phyloP scores from a whole-genome alignment of 2,113 vertebrate genomes.

The Silurus glanis region DNA sequence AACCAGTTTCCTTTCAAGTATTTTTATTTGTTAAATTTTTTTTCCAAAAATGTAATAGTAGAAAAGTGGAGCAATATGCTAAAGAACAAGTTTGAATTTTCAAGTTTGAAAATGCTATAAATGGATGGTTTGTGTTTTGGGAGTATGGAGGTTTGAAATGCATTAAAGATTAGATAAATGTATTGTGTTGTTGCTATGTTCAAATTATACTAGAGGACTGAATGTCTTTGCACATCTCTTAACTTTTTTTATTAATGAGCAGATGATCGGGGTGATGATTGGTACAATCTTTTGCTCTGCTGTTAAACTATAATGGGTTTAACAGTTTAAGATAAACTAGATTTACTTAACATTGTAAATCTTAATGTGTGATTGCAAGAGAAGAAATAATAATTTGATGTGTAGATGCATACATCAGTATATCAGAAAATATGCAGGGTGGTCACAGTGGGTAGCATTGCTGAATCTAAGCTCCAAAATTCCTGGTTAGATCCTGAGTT shows the following conservation, averaged over 20 bases:
- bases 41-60: conserved; percentile 8
- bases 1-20: conserved; percentile 11
- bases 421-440: background rate
- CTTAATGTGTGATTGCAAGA: background rate
- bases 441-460: background rate
- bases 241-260: background rate
- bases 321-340: background rate
- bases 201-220: background rate
- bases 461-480: background rate
- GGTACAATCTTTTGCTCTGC: background rate
- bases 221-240: background rate
- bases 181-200: background rate
- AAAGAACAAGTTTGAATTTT: conserved; percentile 6
- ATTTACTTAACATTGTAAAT: background rate
- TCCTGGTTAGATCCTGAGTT: background rate
- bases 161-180: background rate
- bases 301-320: background rate
- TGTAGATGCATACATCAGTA: background rate
- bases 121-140: background rate
- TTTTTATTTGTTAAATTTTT: background rate
- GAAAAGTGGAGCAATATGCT: conserved; percentile 2
- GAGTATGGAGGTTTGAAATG: background rate
- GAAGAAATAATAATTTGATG: background rate
- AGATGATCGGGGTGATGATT: background rate
- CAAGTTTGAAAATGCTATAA: background rate